Base-by-base conservation (phyloP, 1,140 invertebrate genomes). In the Eueides isabella region DNA sequence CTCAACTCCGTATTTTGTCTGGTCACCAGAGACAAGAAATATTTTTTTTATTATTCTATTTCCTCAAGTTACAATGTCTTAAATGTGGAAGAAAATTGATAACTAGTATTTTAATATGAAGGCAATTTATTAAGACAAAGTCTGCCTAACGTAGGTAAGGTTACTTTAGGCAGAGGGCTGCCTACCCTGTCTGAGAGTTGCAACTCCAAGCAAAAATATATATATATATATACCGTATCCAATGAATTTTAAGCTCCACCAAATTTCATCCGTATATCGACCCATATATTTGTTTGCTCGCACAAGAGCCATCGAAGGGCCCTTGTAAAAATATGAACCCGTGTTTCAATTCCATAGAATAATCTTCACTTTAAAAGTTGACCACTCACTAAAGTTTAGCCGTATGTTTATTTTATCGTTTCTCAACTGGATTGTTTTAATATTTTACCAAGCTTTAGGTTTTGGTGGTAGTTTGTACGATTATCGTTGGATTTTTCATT, bases 281-380 rank as follows among this genome's bases (percentile, higher is more conserved):
- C 80, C 61, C 77, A 79, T 75, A 80, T 79, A 55, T 81, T 78
- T 83, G 80, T 86, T 85, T 86, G 76, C 48, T 48, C 76, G 75
- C 61, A 30, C 48, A 44, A 65, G 72, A 65, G 65, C 74, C 66
- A 65, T 72, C 66, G 31, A 31, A 82, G 74, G 11, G 77, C 72
- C 55, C 83, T 86, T 72, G 61, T 73, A 41, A 16, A 80, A 72
- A 68, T 72, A 61, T 83, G 79, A 79, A 79, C 78, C 75, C 73
- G 71, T 71, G 78, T 79, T 82, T 88, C 82, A 85, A 81, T 84
- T 85, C 80, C 76, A 48, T 79, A 83, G 80, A 82, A 72, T 65
- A 72, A 55, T 72, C 41, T 72, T 55, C 55, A 61, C 41, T 72
- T 55, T 38, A 61, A 55, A 55, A 55, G 19, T 23, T 55, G 48